Evolutionary conservation across 2,797 vertebrate genomes (phyloP), one percentile per base, ranked within the genome.

Genomic region (Carapus acus): DNA sequence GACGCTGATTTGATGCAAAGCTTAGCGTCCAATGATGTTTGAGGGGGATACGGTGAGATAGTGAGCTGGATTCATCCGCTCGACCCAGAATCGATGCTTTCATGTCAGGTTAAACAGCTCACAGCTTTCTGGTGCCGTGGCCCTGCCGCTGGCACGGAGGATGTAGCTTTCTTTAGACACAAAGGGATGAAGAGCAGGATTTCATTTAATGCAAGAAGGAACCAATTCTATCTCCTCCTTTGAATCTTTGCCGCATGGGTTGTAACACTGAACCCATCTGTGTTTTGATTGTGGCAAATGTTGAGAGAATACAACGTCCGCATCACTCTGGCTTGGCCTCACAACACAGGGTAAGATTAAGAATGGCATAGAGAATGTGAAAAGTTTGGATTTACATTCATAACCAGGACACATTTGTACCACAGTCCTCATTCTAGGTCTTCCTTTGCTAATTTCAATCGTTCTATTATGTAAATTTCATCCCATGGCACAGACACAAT

Each of bases 201-300:
- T 70, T 67, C 49, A 67, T 66, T 67, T 55, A 60, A 74, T 58
- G 58, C 72, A 72, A 56, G 58, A 62, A 62, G 62, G 65, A 59
- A 38, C 53, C 55, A 42, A 43, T 71, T 78, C 57, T 74, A 57
- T 69, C 58, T 67, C 54, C 57, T 77, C 44, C 55, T 62, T 50
- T 42, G 76, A 77, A 78, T 80, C 69, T 69, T 63, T 15, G 71
- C 72, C 42, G 74, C 56, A 57, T 22, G 31, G 56, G 58, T 52
- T 62, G 62, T 72, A 77, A 82, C 71, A 44, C 58, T 54, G 56
- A 33, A 74, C 45, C 48, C 46, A 9, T 66, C 49, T 63, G 62
- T 55, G 47, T 59, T 58, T 56, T 57, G 33, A 21, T 69, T 49
- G n/a, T 67, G 56, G 50, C 7, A 15, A 40, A 52, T 67, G 66